Evolutionary conservation across 2,797 vertebrate species (phyloP).

Genomic region (Lithobates pipiens): DNA sequence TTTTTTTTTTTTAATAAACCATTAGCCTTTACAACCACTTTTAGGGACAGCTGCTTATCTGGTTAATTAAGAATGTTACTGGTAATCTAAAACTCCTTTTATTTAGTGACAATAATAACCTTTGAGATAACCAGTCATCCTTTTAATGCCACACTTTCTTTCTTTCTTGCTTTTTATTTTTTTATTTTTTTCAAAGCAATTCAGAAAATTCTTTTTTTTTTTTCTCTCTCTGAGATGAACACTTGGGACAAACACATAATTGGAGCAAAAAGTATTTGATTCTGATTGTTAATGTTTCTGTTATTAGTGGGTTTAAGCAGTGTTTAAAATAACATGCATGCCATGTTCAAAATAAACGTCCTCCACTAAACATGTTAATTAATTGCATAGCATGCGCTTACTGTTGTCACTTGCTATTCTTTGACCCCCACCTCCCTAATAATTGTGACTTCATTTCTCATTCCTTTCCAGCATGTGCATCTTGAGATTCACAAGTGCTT

Average conservation of each 20-base stretch:
- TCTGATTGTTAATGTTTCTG: slow-evolving; percentile 65
- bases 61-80: no score
- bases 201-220: neutral
- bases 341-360: slow-evolving; percentile 65
- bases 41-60: no score
- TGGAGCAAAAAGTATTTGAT: slow-evolving; percentile 82
- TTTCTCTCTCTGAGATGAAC: neutral
- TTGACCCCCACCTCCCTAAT: slow-evolving; percentile 43
- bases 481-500: slow-evolving; percentile 77
- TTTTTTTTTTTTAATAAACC: no score
- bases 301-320: slow-evolving; percentile 66
- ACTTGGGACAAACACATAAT: slow-evolving; percentile 38
- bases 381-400: slow-evolving; percentile 65
- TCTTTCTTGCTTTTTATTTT: no score
- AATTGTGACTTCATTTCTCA: slow-evolving; percentile 61
- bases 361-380: slow-evolving; percentile 66
- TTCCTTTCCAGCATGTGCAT: slow-evolving; percentile 67
- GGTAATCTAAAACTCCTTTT: no score
- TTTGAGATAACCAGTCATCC: no score
- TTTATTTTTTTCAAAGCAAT: no score
- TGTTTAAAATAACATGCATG: slow-evolving; percentile 74
- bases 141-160: no score
- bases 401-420: slow-evolving; percentile 64
- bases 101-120: no score
- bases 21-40: no score